Conservation (phyloP, 2,797 vertebrate genomes). For the Lophius americanus region DNA sequence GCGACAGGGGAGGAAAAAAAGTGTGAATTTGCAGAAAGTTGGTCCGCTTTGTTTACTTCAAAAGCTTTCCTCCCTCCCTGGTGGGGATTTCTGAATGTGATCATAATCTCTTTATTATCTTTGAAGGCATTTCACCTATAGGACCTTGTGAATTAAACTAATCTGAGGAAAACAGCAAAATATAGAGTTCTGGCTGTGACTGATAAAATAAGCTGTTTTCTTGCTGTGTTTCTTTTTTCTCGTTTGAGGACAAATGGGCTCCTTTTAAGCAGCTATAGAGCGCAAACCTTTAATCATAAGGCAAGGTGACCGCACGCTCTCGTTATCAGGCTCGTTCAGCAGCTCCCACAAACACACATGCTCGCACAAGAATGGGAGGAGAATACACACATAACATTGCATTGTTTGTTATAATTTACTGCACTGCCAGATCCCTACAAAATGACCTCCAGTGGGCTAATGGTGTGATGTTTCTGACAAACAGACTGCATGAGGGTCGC, state of each 20-base stretch:
- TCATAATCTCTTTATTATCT: slow-evolving; percentile 75
- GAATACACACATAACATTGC: background rate
- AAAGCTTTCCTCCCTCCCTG: slow-evolving; percentile 56
- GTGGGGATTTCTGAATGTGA: slow-evolving; percentile 68
- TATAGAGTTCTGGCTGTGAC: slow-evolving; percentile 69
- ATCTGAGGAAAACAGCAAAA: slow-evolving; percentile 67
- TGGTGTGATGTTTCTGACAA: too few species aligned
- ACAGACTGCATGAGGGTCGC: too few species aligned
- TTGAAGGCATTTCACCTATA: slow-evolving; percentile 76
- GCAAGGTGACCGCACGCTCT: slow-evolving; percentile 76
- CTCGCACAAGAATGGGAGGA: background rate
- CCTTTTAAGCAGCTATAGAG: slow-evolving; percentile 73
- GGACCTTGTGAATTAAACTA: slow-evolving; percentile 71
- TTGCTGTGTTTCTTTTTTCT: slow-evolving; percentile 45
- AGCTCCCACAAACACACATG: slow-evolving; percentile 32
- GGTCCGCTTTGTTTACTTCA: slow-evolving; percentile 70
- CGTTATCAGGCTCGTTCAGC: slow-evolving; percentile 70
- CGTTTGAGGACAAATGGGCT: slow-evolving; percentile 64
- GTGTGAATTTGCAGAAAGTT: slow-evolving; percentile 57
- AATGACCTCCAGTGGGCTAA: too few species aligned
- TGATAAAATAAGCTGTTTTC: slow-evolving; percentile 67
- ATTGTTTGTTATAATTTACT: too few species aligned
- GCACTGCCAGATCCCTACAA: too few species aligned
- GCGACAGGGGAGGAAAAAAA: slow-evolving; percentile 1
- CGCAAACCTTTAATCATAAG: slow-evolving; percentile 71